phyloP scores from a whole-genome alignment of 30 jellyfish, hydroid and myxozoan genomes.

The Aurelia aurita region DNA sequence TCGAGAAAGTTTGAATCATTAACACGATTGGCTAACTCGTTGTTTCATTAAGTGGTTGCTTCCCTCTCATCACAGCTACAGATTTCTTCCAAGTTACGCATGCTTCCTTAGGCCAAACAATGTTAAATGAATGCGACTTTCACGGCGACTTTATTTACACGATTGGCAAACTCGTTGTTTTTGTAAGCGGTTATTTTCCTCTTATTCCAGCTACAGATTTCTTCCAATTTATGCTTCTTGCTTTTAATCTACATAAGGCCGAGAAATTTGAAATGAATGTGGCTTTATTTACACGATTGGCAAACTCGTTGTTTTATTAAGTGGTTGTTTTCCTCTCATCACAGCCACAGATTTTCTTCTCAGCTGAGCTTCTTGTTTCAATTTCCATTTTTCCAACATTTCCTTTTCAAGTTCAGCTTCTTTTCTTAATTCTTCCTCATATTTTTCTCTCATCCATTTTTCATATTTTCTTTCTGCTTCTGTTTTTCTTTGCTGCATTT shows the following conservation, averaged over 20 bases:
- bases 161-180: too few relatives aligned
- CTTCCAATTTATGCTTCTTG: not conserved
- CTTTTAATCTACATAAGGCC: not conserved
- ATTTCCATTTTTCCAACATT: constrained; percentile 66
- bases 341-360: constrained; percentile 55
- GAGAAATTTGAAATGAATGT: not conserved
- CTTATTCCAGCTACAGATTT: not conserved
- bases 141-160: too few relatives aligned
- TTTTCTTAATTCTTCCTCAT: constrained; percentile 47
- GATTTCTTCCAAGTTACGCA: not conserved
- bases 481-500: constrained; percentile 20
- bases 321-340: not conserved
- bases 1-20: not conserved
- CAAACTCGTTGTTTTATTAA: constrained; percentile 24
- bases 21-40: constrained; percentile 46
- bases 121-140: not conserved
- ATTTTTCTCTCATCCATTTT: constrained; percentile 69
- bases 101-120: not conserved
- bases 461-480: constrained; percentile 70
- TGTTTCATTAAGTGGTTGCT: not conserved
- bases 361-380: constrained; percentile 21
- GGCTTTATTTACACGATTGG: not conserved
- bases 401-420: constrained; percentile 52
- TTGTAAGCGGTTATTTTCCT: too few relatives aligned
- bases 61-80: not conserved